A percentile compares a stretch with the other conserved stretches of the same genome.
Conservation (phyloP, 2,113 vertebrate genomes). For the Corythornis vintsioides region DNA sequence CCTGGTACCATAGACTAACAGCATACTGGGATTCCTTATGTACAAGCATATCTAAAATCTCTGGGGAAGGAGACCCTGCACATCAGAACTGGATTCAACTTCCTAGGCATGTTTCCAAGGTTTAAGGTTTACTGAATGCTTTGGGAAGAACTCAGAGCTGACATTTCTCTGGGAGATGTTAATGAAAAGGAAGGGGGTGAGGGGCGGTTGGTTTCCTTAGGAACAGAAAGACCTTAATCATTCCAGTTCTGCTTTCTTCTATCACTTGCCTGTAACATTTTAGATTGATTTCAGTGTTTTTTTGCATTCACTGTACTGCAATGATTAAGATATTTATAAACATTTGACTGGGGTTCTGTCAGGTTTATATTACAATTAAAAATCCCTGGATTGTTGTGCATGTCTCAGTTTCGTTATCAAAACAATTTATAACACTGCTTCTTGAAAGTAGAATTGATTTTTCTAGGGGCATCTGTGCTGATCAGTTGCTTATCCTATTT, state of each 20-base stretch:
- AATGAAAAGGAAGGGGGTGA: constrained; percentile 36
- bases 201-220: constrained; percentile 36
- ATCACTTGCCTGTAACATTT: background rate
- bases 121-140: background rate
- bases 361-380: background rate
- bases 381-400: background rate
- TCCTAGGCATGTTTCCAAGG: constrained; percentile 38
- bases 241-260: background rate
- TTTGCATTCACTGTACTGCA: background rate
- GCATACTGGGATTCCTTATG: background rate
- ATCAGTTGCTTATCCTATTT: background rate
- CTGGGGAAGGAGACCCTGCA: background rate
- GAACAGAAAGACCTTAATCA: constrained; percentile 28
- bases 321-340: background rate
- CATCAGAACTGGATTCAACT: background rate
- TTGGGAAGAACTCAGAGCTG: background rate
- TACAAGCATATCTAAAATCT: background rate
- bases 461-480: background rate
- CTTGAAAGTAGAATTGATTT: background rate
- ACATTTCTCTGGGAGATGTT: constrained; percentile 29
- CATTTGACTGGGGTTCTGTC: background rate
- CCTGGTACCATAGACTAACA: background rate
- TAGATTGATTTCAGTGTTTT: constrained; percentile 15
- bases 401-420: background rate
- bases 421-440: background rate